Evolutionary conservation across 2,113 vertebrate genomes (phyloP).

Genomic region (Platysternon megacephalum): DNA sequence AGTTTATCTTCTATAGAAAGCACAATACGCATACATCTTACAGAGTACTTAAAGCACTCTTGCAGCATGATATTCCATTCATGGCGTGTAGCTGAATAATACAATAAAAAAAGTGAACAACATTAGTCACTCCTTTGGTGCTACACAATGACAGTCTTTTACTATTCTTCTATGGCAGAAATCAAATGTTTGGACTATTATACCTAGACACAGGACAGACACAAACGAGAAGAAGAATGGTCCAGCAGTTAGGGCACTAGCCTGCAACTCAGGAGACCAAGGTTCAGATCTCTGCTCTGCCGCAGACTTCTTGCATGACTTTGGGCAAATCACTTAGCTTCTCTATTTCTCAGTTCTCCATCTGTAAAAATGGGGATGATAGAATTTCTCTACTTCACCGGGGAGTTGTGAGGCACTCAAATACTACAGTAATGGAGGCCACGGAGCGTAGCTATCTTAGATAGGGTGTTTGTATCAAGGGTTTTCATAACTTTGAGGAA

Average conservation of each 20-base stretch:
- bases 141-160: slow-evolving; percentile 52
- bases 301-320: no score
- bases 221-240: not conserved
- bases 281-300: not conserved
- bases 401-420: not conserved
- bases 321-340: not conserved
- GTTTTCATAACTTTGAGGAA: not conserved
- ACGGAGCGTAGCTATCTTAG: rapidly evolving
- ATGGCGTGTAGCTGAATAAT: slow-evolving; percentile 46
- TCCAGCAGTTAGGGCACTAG: not conserved
- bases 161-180: slow-evolving; percentile 15
- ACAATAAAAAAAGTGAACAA: slow-evolving; percentile 41
- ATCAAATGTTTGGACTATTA: slow-evolving; percentile 66
- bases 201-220: slow-evolving; percentile 13
- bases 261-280: not conserved
- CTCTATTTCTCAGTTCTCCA: not conserved
- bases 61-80: slow-evolving; percentile 8
- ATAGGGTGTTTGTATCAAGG: not conserved
- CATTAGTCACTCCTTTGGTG: slow-evolving; percentile 33
- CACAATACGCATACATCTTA: slow-evolving; percentile 32
- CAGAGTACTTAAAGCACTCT: not conserved
- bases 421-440: not conserved
- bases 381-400: not conserved
- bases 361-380: not conserved
- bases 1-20: not conserved